Evolutionary conservation across 2,113 vertebrate species (phyloP).

Genomic region (Arenaria interpres): DNA sequence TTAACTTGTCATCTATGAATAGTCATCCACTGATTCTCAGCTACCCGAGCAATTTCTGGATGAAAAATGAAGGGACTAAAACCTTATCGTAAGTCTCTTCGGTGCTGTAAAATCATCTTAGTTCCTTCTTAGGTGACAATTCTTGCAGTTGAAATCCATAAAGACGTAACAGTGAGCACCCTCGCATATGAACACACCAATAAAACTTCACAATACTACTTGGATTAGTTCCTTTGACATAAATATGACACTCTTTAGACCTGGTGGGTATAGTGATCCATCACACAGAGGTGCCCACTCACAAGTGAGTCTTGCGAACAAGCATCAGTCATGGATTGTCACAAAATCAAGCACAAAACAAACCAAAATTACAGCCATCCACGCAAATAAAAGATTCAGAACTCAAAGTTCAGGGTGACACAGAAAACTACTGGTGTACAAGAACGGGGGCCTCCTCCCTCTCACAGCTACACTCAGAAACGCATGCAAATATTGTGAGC

Average conservation of each 20-base stretch:
- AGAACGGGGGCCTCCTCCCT: background rate
- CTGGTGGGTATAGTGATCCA: background rate
- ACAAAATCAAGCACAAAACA: background rate
- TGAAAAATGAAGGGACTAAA: background rate
- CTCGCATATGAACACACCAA: background rate
- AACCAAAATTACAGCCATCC: background rate
- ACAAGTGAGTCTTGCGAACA: background rate
- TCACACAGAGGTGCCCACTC: background rate
- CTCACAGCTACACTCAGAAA: background rate
- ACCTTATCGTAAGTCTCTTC: background rate
- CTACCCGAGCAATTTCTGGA: background rate
- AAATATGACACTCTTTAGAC: background rate
- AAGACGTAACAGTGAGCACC: background rate
- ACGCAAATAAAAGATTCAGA: background rate
- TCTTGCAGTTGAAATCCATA: background rate
- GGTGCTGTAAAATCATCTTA: background rate
- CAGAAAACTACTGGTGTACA: constrained; percentile 6
- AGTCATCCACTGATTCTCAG: background rate
- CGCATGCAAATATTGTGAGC: constrained; percentile 5
- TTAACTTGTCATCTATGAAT: background rate
- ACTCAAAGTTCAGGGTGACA: background rate
- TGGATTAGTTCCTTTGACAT: background rate
- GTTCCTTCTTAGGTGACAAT: background rate
- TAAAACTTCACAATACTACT: background rate
- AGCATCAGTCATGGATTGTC: background rate